Percentiles rank a stretch among this genome's conserved stretches.
Evolutionary conservation across 1,140 invertebrate species (phyloP).

Genomic region (Aphidius gifuensis): DNA sequence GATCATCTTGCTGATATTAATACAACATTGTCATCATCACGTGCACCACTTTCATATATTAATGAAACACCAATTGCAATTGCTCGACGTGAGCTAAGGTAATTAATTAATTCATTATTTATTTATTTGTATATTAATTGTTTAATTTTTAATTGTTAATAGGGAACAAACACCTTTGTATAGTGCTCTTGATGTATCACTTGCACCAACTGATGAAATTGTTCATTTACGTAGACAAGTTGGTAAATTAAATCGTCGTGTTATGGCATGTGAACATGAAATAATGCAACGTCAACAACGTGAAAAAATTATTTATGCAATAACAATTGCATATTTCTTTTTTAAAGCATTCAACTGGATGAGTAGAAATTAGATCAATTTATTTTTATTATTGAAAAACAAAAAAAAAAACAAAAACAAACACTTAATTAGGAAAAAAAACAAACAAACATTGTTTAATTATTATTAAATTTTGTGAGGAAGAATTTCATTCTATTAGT

Average conservation of each 20-base stretch:
- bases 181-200: slow-evolving; percentile 60
- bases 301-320: slow-evolving; percentile 76
- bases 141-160: slow-evolving; percentile 15
- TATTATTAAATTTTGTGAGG: no score
- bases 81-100: slow-evolving; percentile 35
- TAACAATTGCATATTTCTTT: slow-evolving; percentile 79
- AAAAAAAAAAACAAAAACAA: no score
- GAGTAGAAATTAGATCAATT: slow-evolving; percentile 57
- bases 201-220: slow-evolving; percentile 74
- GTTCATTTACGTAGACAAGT: slow-evolving; percentile 78
- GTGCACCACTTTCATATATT: slow-evolving; percentile 28
- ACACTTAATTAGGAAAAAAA: no score
- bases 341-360: slow-evolving; percentile 83
- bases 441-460: no score
- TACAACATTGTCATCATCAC: slow-evolving; percentile 17
- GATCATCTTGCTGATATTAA: slow-evolving; percentile 30
- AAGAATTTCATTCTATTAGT: no score
- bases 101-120: slow-evolving; percentile 21
- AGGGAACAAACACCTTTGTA: slow-evolving; percentile 66
- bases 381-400: neutral
- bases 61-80: slow-evolving; percentile 44
- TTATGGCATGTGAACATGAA: slow-evolving; percentile 80
- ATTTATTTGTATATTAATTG: neutral
- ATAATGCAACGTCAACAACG: slow-evolving; percentile 74
- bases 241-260: slow-evolving; percentile 78